phyloP scores from a whole-genome alignment of 2,797 vertebrate species.

The Phoxinus dragarum region DNA sequence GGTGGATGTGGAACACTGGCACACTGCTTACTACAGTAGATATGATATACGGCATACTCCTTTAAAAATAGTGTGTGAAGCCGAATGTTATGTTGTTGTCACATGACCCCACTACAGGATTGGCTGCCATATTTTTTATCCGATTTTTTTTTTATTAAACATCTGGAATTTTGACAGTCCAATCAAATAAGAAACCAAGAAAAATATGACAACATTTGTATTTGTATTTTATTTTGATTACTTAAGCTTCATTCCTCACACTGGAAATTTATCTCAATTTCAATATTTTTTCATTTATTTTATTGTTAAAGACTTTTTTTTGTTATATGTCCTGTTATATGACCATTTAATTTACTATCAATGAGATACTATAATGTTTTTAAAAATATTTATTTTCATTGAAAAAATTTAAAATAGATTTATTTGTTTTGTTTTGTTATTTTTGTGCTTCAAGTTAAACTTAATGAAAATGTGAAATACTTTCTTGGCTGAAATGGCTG shows the following conservation, averaged over 20 bases:
- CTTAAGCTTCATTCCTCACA: neutral
- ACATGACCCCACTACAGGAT: neutral
- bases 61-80: neutral
- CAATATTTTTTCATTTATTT: neutral
- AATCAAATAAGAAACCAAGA: neutral
- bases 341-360: neutral
- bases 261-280: neutral
- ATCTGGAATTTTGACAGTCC: neutral
- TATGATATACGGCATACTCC: neutral
- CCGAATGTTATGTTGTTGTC: neutral
- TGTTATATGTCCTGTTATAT: neutral
- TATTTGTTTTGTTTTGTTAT: neutral
- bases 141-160: neutral
- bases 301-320: neutral
- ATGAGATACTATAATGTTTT: neutral
- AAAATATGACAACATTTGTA: neutral
- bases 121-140: neutral
- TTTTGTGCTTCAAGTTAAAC: neutral
- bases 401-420: too few relatives aligned
- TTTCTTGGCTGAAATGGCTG: neutral
- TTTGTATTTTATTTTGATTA: neutral
- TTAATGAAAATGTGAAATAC: neutral
- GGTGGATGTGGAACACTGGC: constrained; percentile 69
- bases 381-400: too few relatives aligned
- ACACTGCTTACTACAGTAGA: neutral